Evolutionary conservation across 1,140 invertebrate genomes (phyloP).

Genomic region (Leptopilina boulardi): DNA sequence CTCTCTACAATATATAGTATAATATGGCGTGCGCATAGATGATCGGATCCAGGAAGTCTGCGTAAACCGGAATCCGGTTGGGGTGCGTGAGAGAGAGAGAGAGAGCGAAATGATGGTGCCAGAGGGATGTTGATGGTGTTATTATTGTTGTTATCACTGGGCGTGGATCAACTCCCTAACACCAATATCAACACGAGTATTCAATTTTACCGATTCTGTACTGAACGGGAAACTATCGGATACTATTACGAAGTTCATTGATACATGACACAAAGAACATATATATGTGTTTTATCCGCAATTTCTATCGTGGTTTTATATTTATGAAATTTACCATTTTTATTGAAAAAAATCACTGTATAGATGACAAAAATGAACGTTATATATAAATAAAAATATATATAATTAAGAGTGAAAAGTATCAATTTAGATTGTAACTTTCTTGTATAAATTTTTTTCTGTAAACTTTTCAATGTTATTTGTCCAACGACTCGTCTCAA

Average conservation of each 20-base stretch:
- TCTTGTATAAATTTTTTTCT: not conserved
- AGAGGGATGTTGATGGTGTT: slow-evolving; percentile 47
- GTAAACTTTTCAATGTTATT: slow-evolving; percentile 43
- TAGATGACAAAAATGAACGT: too few relatives aligned
- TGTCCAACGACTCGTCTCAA: slow-evolving; percentile 59
- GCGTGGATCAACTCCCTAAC: not conserved
- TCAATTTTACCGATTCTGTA: slow-evolving; percentile 37
- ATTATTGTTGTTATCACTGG: slow-evolving; percentile 37
- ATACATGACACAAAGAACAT: slow-evolving; percentile 43
- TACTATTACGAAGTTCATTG: slow-evolving; percentile 53
- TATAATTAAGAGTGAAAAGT: not conserved
- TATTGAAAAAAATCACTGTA: too few relatives aligned
- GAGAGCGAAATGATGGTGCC: slow-evolving; percentile 52
- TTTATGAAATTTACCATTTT: too few relatives aligned
- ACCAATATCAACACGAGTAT: slow-evolving; percentile 22
- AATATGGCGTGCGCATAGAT: slow-evolving; percentile 48
- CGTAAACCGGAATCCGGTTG: slow-evolving; percentile 58
- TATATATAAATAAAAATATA: too few relatives aligned
- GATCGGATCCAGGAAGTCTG: slow-evolving; percentile 61
- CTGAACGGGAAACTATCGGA: slow-evolving; percentile 55
- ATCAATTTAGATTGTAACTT: slow-evolving; percentile 10
- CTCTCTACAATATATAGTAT: not conserved
- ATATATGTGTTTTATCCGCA: not conserved
- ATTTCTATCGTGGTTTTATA: too few relatives aligned
- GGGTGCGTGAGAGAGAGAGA: slow-evolving; percentile 46